A percentile compares a stretch with the other conserved stretches of the same genome.
phyloP scores from a whole-genome alignment of 2,113 vertebrate species.

The Catagonus wagneri region DNA sequence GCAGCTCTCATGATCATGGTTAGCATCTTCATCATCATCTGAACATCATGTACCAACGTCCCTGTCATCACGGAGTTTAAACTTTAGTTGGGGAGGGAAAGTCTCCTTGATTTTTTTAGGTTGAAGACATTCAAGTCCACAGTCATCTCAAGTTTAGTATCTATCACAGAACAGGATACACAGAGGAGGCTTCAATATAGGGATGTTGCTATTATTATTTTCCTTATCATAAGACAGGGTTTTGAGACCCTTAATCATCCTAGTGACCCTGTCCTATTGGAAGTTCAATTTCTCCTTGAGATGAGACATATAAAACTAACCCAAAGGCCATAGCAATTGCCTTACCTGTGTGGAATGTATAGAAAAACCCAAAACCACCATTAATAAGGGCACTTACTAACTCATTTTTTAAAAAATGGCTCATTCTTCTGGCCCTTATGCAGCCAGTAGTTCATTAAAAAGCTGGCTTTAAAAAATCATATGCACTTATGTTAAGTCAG shows the following conservation, averaged over 20 bases:
- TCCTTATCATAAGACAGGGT: neutral
- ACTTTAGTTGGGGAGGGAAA: neutral
- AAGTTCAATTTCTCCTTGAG: neutral
- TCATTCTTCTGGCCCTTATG: neutral
- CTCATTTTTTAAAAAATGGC: neutral
- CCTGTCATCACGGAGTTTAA: neutral
- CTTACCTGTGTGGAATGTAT: neutral
- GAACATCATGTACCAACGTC: neutral
- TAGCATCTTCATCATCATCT: neutral
- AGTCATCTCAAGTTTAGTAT: neutral
- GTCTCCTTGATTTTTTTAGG: neutral
- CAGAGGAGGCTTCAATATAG: neutral
- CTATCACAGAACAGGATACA: neutral
- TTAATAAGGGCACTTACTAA: slow-evolving; percentile 3
- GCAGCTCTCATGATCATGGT: neutral
- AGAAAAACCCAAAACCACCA: neutral
- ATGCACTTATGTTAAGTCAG: neutral
- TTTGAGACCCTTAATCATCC: neutral
- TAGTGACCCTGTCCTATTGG: neutral
- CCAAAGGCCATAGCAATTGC: neutral
- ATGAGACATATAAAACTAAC: neutral
- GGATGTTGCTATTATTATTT: neutral
- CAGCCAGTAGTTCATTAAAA: slow-evolving; percentile 4
- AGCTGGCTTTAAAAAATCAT: neutral
- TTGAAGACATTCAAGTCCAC: neutral